Percentiles rank a stretch among this genome's conserved stretches.
Evolutionary conservation across 2,113 vertebrate species (phyloP).

Genomic region (Climacteris rufus): DNA sequence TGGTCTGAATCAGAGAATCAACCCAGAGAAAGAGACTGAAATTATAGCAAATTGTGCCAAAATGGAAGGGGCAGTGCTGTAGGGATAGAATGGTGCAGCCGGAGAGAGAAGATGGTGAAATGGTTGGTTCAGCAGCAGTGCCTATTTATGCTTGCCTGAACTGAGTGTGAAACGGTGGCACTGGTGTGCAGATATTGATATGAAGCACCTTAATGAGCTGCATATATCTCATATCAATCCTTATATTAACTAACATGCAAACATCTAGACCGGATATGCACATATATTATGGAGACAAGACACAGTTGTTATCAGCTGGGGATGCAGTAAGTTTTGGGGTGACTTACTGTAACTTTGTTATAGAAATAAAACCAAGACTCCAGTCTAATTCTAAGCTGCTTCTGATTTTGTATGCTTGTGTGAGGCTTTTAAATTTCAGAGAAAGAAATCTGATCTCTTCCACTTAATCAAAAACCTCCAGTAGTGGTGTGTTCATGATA

Average conservation of each 20-base stretch:
- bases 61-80: background rate
- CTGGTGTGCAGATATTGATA: background rate
- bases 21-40: background rate
- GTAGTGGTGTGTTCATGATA: constrained; percentile 37
- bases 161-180: background rate
- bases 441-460: constrained; percentile 20
- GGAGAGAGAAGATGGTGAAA: background rate
- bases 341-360: background rate
- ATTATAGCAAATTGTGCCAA: background rate
- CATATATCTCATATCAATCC: background rate
- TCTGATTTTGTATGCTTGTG: background rate
- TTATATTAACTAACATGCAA: background rate
- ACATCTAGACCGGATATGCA: background rate
- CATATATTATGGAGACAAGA: background rate
- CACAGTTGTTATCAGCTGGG: background rate
- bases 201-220: background rate
- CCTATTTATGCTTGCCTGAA: background rate
- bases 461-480: constrained; percentile 22
- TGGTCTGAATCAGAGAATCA: background rate
- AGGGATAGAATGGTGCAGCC: background rate
- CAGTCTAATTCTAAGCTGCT: background rate
- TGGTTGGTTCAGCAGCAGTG: background rate
- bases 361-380: background rate
- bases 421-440: constrained; percentile 8
- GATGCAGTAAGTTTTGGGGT: background rate